Percentiles rank a stretch among this genome's conserved stretches.
These are phyloP conservation scores for Sinella curviseta DNA, from an alignment of 1,140 invertebrate species.

Conservation along the genomic window DNA sequence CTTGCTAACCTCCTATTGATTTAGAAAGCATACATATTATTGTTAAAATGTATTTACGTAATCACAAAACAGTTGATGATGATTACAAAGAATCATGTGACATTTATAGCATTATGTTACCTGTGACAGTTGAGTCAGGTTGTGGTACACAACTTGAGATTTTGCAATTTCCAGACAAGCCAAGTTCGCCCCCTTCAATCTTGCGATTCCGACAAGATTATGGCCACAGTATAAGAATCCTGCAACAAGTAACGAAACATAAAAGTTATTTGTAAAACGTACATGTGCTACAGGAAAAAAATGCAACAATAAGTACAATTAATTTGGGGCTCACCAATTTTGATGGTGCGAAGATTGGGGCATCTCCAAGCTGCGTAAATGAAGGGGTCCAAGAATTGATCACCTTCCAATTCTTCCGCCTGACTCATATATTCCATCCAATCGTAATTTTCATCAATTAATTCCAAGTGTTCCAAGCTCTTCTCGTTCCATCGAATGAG, in stretches of 20 bases:
- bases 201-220: constrained; percentile 43
- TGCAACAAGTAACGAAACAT: constrained; percentile 25
- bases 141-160: constrained; percentile 37
- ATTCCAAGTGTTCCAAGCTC: constrained; percentile 40
- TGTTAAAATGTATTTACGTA: background rate
- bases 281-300: constrained; percentile 9
- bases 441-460: constrained; percentile 40
- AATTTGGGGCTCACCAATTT: constrained; percentile 34
- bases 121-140: constrained; percentile 26
- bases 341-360: constrained; percentile 35
- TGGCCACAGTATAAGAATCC: constrained; percentile 39
- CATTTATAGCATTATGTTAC: too few relatives aligned
- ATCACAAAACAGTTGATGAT: background rate
- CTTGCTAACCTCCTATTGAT: constrained; percentile 41
- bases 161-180: constrained; percentile 34
- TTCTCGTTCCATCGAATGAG: constrained; percentile 41
- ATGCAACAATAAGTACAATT: constrained; percentile 10
- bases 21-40: background rate
- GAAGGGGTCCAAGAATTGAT: constrained; percentile 42
- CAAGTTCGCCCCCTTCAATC: constrained; percentile 31
- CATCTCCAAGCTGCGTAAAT: constrained; percentile 43
- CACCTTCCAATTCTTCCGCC: background rate
- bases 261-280: background rate
- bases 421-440: constrained; percentile 39
- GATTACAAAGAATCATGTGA: too few relatives aligned